Conservation (phyloP, 2,888 invertebrate genomes). For the Amblyteles armatorius region DNA sequence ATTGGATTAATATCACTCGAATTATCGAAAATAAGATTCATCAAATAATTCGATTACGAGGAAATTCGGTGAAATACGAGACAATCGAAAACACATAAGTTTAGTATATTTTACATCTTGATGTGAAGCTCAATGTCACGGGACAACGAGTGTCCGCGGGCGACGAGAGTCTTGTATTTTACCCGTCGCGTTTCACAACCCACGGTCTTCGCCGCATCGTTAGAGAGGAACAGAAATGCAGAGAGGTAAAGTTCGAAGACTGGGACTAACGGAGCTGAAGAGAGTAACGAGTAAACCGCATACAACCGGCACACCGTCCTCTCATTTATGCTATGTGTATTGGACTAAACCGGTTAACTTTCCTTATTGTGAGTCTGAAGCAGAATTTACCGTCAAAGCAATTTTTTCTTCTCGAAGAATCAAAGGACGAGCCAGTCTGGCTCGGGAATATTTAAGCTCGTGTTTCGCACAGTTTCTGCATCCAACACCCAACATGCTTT, state of each 20-base stretch:
- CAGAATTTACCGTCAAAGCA: not conserved
- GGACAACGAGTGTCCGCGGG: not conserved
- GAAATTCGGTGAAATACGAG: too few relatives aligned
- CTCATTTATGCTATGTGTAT: not conserved
- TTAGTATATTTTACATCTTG: too few relatives aligned
- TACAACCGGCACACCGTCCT: not conserved
- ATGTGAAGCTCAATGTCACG: constrained; percentile 1
- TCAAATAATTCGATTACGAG: too few relatives aligned
- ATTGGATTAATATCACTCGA: too few relatives aligned
- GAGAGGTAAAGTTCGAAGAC: not conserved
- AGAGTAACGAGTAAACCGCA: constrained; percentile 18
- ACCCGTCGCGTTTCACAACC: constrained; percentile 36
- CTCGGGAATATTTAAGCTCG: not conserved
- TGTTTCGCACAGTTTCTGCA: not conserved
- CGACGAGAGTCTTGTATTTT: constrained; percentile 32
- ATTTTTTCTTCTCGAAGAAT: not conserved
- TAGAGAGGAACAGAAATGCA: constrained; percentile 11
- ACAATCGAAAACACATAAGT: too few relatives aligned
- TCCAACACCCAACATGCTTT: too few relatives aligned
- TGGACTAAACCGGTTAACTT: not conserved
- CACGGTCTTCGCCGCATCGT: not conserved
- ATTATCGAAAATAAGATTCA: too few relatives aligned
- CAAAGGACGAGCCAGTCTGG: not conserved
- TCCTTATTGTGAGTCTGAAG: not conserved
- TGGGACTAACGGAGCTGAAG: not conserved